A percentile compares a stretch with the other conserved stretches of the same genome.
Evolutionary conservation across 2,797 vertebrate genomes (phyloP).

Genomic region (Ctenopoma multispine): DNA sequence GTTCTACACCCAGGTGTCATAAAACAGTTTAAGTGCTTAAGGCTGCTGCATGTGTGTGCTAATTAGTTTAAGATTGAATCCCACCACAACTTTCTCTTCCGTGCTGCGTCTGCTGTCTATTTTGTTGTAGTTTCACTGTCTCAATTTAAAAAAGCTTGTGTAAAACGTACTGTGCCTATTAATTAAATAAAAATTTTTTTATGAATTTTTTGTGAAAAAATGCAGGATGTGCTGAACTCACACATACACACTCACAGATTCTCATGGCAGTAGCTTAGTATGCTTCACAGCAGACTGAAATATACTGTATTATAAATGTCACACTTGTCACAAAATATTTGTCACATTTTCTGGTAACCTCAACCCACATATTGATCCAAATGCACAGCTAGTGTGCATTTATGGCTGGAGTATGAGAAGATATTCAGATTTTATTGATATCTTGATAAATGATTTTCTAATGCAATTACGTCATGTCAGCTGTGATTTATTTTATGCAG

Average conservation of each 20-base stretch:
- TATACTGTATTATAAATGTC: conserved; percentile 18
- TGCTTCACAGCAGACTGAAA: conserved; percentile 18
- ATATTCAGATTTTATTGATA: conserved; percentile 1
- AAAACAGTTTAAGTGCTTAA: conserved; percentile 33
- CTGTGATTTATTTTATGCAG: neutral
- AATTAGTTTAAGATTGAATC: conserved; percentile 52
- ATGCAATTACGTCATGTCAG: neutral
- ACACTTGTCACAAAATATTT: conserved; percentile 39
- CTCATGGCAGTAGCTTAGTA: neutral
- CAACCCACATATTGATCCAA: conserved; percentile 49
- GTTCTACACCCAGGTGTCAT: conserved; percentile 32
- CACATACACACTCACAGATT: conserved; percentile 6
- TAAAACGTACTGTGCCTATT: conserved; percentile 3
- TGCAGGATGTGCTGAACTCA: neutral
- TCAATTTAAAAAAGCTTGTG: conserved; percentile 5
- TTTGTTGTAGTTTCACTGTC: conserved; percentile 7
- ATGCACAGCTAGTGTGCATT: conserved; percentile 18
- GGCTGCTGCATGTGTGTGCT: conserved; percentile 19
- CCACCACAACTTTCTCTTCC: conserved; percentile 8
- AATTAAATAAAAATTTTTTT: conserved; percentile 25
- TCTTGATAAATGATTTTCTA: neutral
- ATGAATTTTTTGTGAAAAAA: conserved; percentile 8
- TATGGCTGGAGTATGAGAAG: conserved; percentile 9
- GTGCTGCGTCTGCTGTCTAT: conserved; percentile 9
- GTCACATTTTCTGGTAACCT: conserved; percentile 38